A percentile compares a stretch with the other conserved stretches of the same genome.
phyloP scores from a whole-genome alignment of 2,797 vertebrate species.

The Melanotaenia boesemani region DNA sequence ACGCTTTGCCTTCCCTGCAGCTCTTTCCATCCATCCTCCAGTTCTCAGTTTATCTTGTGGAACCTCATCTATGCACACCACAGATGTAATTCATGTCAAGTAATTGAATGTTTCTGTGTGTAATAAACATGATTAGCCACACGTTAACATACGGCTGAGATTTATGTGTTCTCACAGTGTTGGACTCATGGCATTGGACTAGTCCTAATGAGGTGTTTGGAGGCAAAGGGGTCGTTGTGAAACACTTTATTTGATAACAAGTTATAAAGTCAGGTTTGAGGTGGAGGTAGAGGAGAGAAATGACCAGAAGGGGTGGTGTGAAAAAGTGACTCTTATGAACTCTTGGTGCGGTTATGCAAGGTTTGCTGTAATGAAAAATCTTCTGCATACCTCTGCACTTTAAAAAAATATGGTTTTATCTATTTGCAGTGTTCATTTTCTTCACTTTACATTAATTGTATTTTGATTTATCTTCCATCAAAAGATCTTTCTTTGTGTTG shows the following conservation, averaged over 20 bases:
- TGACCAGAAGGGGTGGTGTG: background rate
- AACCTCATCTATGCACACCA: constrained; percentile 42
- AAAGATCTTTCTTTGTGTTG: constrained; percentile 27
- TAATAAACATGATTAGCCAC: constrained; percentile 57
- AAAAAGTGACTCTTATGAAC: background rate
- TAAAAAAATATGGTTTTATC: background rate
- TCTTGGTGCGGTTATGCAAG: background rate
- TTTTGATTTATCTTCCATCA: constrained; percentile 11
- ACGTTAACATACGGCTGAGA: constrained; percentile 43
- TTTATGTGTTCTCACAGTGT: constrained; percentile 51
- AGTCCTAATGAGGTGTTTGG: constrained; percentile 32
- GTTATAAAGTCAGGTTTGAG: constrained; percentile 12
- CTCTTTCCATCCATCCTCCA: constrained; percentile 36
- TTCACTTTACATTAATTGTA: constrained; percentile 4
- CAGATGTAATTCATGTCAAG: constrained; percentile 37
- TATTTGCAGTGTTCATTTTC: background rate
- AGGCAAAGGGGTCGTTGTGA: constrained; percentile 28
- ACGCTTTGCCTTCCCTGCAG: constrained; percentile 38
- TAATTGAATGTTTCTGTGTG: constrained; percentile 44
- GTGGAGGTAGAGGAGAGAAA: constrained; percentile 9
- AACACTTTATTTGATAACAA: constrained; percentile 25
- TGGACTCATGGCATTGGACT: constrained; percentile 36
- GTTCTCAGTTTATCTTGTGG: constrained; percentile 49
- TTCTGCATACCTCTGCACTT: background rate
- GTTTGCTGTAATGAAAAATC: background rate